Evolutionary conservation across 2,888 invertebrate species (phyloP).

Genomic region (Xestia rhomboidea): DNA sequence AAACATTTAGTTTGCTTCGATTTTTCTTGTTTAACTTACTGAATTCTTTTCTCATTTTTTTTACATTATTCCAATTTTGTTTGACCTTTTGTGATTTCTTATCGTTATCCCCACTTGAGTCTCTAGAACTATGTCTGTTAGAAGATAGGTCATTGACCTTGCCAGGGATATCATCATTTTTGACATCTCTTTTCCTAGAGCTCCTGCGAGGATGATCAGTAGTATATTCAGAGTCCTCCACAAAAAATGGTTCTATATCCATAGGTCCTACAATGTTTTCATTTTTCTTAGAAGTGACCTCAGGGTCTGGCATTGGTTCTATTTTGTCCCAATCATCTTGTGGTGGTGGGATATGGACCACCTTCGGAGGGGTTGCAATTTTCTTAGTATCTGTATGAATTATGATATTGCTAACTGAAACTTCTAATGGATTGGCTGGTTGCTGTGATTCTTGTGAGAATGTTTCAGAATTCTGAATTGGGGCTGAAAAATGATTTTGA

Average conservation of each 20-base stretch:
- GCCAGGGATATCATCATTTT: conserved; percentile 63
- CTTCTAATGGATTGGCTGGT: conserved; percentile 66
- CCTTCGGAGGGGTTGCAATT: conserved; percentile 69
- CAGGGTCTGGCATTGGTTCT: conserved; percentile 79
- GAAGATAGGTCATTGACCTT: conserved; percentile 64
- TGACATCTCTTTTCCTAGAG: conserved; percentile 79
- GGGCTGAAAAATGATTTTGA: conserved; percentile 85
- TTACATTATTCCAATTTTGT: conserved; percentile 85
- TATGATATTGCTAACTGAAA: conserved; percentile 78
- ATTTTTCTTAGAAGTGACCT: conserved; percentile 71
- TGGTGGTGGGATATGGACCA: conserved; percentile 72
- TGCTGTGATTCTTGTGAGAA: conserved; percentile 73
- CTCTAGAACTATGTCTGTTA: conserved; percentile 74
- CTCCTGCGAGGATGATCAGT: conserved; percentile 82
- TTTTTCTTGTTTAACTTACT: conserved; percentile 83
- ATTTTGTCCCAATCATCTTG: conserved; percentile 88
- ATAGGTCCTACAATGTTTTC: conserved; percentile 78
- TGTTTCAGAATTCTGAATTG: conserved; percentile 73
- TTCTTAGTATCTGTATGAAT: conserved; percentile 76
- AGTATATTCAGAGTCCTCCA: conserved; percentile 79
- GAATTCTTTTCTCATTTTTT: conserved; percentile 87
- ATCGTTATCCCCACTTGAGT: conserved; percentile 73
- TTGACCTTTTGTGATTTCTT: conserved; percentile 76
- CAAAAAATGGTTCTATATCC: conserved; percentile 78
- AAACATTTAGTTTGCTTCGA: conserved; percentile 86